Conservation (phyloP, 92 coral and sea anemone genomes). For the Plumapathes pennacea region DNA sequence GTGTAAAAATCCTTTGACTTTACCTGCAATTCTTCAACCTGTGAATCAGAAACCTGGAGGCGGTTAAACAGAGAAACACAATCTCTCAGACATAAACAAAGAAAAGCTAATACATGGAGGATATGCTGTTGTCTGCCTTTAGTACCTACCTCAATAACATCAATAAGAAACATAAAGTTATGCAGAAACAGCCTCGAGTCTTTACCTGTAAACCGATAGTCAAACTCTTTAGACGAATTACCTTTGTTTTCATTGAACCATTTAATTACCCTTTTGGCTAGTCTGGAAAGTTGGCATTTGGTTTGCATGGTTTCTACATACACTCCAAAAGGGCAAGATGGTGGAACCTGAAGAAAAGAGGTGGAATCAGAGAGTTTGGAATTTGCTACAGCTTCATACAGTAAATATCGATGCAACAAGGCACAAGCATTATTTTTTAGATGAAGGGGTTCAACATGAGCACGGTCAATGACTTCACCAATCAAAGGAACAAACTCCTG, state of each 20-base stretch:
- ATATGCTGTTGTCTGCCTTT: background rate
- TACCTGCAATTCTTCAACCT: constrained; percentile 20
- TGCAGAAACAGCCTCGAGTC: constrained; percentile 38
- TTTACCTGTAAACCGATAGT: constrained; percentile 40
- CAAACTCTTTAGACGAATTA: constrained; percentile 4
- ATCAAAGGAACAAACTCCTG: constrained; percentile 50
- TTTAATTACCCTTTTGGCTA: constrained; percentile 11
- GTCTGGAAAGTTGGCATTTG: constrained; percentile 20
- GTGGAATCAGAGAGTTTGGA: background rate
- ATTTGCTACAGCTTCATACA: constrained; percentile 11
- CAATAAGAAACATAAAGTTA: constrained; percentile 41
- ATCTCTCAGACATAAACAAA: constrained; percentile 43
- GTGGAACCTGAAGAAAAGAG: constrained; percentile 34
- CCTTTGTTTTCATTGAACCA: constrained; percentile 13
- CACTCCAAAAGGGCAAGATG: constrained; percentile 1
- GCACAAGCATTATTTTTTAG: constrained; percentile 64
- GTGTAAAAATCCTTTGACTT: constrained; percentile 16
- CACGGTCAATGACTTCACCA: constrained; percentile 36
- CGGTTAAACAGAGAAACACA: constrained; percentile 50
- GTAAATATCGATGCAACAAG: constrained; percentile 13
- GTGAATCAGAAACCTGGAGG: constrained; percentile 7
- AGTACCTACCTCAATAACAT: constrained; percentile 11
- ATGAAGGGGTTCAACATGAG: constrained; percentile 67
- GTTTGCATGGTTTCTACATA: constrained; percentile 3
- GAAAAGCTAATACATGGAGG: constrained; percentile 43